Evolutionary conservation across 2,113 vertebrate species (phyloP).

Genomic region (Ibidorhyncha struthersii): DNA sequence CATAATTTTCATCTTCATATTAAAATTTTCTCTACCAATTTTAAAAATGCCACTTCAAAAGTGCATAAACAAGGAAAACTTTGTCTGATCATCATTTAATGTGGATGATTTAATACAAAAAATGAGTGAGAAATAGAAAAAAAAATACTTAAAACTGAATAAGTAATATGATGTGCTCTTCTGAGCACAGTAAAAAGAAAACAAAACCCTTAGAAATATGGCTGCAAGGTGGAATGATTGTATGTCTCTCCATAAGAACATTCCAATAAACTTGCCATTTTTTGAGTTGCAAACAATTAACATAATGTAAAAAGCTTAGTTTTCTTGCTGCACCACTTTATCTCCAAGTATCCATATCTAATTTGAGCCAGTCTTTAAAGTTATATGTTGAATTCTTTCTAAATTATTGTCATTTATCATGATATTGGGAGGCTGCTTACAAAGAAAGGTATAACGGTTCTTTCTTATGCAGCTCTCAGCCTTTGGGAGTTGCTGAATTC

Average conservation of each 20-base stretch:
- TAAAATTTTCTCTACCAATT: not conserved
- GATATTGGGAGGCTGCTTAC: not conserved
- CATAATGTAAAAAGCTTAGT: not conserved
- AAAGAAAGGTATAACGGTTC: not conserved
- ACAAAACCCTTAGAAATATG: not conserved
- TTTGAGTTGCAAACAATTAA: not conserved
- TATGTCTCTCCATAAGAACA: not conserved
- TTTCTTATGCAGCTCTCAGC: not conserved
- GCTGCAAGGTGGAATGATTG: not conserved
- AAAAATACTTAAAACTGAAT: not conserved
- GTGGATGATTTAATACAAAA: not conserved
- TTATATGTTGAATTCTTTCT: not conserved
- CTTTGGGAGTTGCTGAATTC: not conserved
- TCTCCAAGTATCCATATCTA: not conserved
- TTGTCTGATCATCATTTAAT: not conserved
- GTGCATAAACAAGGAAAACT: not conserved
- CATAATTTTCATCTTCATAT: not conserved
- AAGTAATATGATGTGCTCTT: not conserved
- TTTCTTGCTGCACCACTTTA: not conserved
- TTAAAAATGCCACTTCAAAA: not conserved
- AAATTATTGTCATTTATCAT: not conserved
- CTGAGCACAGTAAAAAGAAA: not conserved
- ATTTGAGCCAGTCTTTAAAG: not conserved
- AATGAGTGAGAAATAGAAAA: not conserved
- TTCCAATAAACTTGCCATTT: not conserved